Conservation (phyloP, 2,797 vertebrate species). For the Onychomys arenicola region DNA sequence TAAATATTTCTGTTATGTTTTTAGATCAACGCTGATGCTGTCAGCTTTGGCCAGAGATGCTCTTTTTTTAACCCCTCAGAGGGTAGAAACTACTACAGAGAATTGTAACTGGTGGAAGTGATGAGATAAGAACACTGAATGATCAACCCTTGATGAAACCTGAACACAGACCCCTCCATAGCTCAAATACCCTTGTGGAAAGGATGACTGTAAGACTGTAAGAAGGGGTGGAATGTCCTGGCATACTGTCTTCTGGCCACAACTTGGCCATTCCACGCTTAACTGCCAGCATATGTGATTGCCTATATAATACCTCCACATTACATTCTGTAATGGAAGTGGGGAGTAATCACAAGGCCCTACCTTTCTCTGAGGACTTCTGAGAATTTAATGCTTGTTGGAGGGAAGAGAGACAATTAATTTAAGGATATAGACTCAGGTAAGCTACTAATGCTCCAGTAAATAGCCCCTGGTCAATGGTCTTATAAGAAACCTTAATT, state of each 20-base stretch:
- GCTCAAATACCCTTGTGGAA: not conserved
- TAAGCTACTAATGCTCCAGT: not conserved
- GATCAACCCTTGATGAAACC: not conserved
- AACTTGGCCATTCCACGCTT: not conserved
- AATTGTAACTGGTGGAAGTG: not conserved
- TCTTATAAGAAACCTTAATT: not conserved
- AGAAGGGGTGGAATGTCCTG: not conserved
- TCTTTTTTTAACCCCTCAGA: not conserved
- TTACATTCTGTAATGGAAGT: not conserved
- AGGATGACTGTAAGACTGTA: not conserved
- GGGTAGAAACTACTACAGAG: not conserved
- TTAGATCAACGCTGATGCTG: not conserved
- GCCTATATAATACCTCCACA: not conserved
- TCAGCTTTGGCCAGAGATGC: not conserved
- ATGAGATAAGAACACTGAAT: not conserved
- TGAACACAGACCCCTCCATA: too few relatives aligned
- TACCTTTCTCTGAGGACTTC: not conserved
- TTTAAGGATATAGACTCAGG: not conserved
- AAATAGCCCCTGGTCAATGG: not conserved
- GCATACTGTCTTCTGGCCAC: not conserved
- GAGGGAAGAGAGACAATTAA: not conserved
- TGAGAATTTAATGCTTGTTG: not conserved
- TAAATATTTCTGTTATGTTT: not conserved
- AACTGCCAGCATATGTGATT: not conserved
- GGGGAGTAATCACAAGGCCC: not conserved